Conservation (phyloP, 2,113 vertebrate species). For the Lipotes vexillifer region DNA sequence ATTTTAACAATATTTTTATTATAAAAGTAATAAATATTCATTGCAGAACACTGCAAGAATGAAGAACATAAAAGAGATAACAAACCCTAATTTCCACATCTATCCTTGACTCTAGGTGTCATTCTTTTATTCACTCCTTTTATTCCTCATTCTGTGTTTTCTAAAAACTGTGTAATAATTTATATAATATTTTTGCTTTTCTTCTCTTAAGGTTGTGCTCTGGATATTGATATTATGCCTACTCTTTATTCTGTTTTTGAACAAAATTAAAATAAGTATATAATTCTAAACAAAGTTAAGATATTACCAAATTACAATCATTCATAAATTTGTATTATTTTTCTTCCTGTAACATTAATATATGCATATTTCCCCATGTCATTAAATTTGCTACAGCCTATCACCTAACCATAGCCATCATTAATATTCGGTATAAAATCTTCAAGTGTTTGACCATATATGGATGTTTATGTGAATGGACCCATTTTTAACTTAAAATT, state of each 20-base stretch:
- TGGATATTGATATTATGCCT: neutral
- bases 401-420: neutral
- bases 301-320: too few relatives aligned
- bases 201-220: neutral
- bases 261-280: neutral
- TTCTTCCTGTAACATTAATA: neutral
- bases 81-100: rapidly evolving
- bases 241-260: neutral
- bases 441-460: neutral
- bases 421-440: neutral
- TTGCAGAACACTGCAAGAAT: neutral
- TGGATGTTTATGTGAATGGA: neutral
- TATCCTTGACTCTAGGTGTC: rapidly evolving
- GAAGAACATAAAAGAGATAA: neutral
- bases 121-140: rapidly evolving
- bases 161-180: neutral
- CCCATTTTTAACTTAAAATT: neutral
- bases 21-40: neutral
- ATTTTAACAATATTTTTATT: neutral
- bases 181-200: neutral
- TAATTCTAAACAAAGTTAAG: neutral
- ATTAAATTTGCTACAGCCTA: neutral
- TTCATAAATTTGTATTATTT: neutral
- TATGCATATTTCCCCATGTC: neutral
- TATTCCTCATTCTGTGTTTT: neutral